Percentiles rank a stretch among this genome's conserved stretches.
Conservation (phyloP, 23 tunicate species). For the Styela clava region DNA sequence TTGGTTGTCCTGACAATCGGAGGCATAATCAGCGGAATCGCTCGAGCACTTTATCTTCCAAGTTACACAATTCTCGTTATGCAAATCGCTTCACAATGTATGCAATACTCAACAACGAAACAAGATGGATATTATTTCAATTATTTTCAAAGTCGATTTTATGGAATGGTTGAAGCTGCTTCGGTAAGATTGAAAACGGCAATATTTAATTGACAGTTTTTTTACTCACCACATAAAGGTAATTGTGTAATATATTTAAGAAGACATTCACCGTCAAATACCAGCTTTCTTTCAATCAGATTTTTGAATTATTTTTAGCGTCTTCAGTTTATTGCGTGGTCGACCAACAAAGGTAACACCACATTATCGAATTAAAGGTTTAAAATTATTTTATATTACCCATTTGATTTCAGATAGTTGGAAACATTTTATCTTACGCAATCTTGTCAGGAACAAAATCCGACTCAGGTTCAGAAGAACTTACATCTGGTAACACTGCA, state of each 20-base stretch:
- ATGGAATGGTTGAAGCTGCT: neutral
- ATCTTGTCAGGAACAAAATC: neutral
- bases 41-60: constrained; percentile 3
- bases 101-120: neutral
- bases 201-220: too few species aligned
- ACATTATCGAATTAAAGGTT: too few species aligned
- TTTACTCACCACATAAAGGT: too few species aligned
- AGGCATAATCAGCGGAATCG: constrained; percentile 2
- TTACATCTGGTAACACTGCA: neutral
- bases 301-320: too few species aligned
- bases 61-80: constrained; percentile 1
- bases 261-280: too few species aligned
- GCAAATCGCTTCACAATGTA: neutral
- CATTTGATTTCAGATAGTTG: constrained; percentile 10
- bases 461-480: neutral
- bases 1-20: neutral
- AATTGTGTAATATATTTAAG: too few species aligned
- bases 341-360: too few species aligned
- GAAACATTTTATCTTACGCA: constrained; percentile 8
- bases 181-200: constrained; percentile 24
- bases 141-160: constrained; percentile 21
- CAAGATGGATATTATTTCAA: neutral
- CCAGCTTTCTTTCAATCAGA: too few species aligned
- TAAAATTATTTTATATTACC: too few species aligned
- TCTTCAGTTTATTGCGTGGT: too few species aligned